phyloP scores from a whole-genome alignment of 1,140 invertebrate species.

The Cecropterus lyciades region DNA sequence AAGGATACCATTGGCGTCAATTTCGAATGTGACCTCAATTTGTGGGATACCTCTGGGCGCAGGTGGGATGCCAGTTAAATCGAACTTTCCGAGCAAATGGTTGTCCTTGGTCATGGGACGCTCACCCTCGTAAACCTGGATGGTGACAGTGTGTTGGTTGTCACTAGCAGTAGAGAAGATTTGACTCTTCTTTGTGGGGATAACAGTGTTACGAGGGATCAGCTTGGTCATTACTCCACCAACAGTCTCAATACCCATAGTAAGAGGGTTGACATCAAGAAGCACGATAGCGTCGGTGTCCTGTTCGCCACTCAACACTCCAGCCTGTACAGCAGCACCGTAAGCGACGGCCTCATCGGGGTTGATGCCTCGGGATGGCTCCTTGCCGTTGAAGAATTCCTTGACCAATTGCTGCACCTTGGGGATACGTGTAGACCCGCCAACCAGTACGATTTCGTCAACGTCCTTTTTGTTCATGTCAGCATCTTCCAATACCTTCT shows the following conservation, averaged over 20 bases:
- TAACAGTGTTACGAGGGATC: conserved; percentile 98
- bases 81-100: conserved; percentile 98
- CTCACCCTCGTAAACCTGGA: conserved; percentile 93
- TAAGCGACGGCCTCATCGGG: conserved; percentile 99
- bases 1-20: conserved; percentile 99
- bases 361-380: conserved; percentile 98
- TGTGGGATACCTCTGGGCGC: conserved; percentile 99
- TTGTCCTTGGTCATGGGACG: conserved; percentile 99
- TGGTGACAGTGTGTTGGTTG: conserved; percentile 99
- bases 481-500: conserved; percentile 98
- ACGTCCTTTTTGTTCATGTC: conserved; percentile 99
- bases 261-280: conserved; percentile 98
- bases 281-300: conserved; percentile 98
- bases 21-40: conserved; percentile 99
- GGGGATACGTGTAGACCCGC: conserved; percentile 99
- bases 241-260: conserved; percentile 99
- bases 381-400: conserved; percentile 99
- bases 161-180: conserved; percentile 99
- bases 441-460: conserved; percentile 99
- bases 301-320: conserved; percentile 94
- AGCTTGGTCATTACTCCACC: conserved; percentile 99
- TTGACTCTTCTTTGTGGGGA: conserved; percentile 99
- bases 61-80: conserved; percentile 98
- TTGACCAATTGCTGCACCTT: conserved; percentile 99
- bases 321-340: conserved; percentile 99